Conservation (phyloP, 2,888 invertebrate species). For the Epicampocera succincta region DNA sequence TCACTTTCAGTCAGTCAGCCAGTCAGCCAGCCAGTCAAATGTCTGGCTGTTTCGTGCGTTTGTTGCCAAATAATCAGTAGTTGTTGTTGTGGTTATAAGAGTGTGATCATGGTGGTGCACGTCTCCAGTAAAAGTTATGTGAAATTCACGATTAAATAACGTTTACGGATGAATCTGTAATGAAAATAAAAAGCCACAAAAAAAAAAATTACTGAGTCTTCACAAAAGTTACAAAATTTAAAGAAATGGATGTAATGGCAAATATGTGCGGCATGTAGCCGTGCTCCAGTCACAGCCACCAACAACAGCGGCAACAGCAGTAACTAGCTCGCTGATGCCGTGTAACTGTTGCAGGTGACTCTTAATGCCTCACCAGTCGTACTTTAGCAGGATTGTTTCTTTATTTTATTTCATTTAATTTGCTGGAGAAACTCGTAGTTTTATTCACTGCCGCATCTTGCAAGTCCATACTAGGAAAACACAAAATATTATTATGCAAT, state of each 20-base stretch:
- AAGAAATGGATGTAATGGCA: slow-evolving; percentile 6
- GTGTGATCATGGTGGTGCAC: no score
- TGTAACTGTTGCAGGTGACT: slow-evolving; percentile 32
- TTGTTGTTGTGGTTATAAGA: slow-evolving; percentile 4
- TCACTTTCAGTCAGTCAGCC: slow-evolving; percentile 2
- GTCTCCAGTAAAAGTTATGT: slow-evolving; percentile 46
- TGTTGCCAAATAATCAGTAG: slow-evolving; percentile 47
- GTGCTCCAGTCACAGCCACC: neutral
- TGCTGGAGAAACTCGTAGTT: slow-evolving; percentile 31
- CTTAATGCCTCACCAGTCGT: neutral
- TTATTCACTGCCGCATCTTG: slow-evolving; percentile 42
- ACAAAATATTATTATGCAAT: slow-evolving; percentile 38
- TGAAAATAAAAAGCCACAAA: no score
- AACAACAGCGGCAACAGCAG: neutral
- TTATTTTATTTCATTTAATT: slow-evolving; percentile 16
- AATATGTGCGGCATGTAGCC: slow-evolving; percentile 35
- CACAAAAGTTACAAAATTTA: slow-evolving; percentile 9
- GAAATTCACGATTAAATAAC: slow-evolving; percentile 43
- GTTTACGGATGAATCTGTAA: slow-evolving; percentile 21
- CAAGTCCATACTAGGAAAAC: slow-evolving; percentile 15
- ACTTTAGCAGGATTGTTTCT: slow-evolving; percentile 20
- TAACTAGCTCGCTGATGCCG: slow-evolving; percentile 18
- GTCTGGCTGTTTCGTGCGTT: no score
- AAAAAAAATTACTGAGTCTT: slow-evolving; percentile 1
- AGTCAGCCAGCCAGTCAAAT: no score